Evolutionary conservation across 2,797 vertebrate species (phyloP).

Genomic region (Ispidina picta): DNA sequence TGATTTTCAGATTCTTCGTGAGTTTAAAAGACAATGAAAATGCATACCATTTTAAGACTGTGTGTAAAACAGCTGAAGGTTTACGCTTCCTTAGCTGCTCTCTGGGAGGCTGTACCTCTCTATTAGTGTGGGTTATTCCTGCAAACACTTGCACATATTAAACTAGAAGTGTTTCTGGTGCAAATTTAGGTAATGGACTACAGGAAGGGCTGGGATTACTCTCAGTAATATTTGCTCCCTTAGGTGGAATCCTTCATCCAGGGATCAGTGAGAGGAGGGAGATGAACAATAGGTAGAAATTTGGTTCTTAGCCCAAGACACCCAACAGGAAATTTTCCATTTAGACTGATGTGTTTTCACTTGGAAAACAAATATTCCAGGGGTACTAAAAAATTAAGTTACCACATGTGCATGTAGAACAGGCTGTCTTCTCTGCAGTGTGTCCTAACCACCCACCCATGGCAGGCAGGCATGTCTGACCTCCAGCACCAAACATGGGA

Average conservation of each 20-base stretch:
- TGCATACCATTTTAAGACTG: not conserved
- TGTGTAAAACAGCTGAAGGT: not conserved
- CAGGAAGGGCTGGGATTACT: not conserved
- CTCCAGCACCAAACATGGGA: not conserved
- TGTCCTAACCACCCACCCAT: not conserved
- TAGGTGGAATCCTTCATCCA: not conserved
- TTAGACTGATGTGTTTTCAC: not conserved
- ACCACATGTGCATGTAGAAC: rapidly evolving
- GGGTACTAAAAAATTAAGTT: not conserved
- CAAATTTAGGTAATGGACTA: not conserved
- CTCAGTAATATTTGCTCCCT: not conserved
- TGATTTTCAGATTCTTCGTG: not conserved
- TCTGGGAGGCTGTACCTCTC: not conserved
- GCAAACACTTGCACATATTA: not conserved
- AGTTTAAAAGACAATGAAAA: too few species aligned
- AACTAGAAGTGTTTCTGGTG: not conserved
- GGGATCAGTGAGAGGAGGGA: not conserved
- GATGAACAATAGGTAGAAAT: not conserved
- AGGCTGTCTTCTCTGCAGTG: not conserved
- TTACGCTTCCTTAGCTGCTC: not conserved
- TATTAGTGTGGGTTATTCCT: not conserved
- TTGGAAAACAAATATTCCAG: not conserved
- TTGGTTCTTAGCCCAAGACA: not conserved
- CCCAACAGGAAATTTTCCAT: not conserved
- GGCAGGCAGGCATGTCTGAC: not conserved